phyloP scores from a whole-genome alignment of 2,797 vertebrate species.

The Enteromius radiatus region DNA sequence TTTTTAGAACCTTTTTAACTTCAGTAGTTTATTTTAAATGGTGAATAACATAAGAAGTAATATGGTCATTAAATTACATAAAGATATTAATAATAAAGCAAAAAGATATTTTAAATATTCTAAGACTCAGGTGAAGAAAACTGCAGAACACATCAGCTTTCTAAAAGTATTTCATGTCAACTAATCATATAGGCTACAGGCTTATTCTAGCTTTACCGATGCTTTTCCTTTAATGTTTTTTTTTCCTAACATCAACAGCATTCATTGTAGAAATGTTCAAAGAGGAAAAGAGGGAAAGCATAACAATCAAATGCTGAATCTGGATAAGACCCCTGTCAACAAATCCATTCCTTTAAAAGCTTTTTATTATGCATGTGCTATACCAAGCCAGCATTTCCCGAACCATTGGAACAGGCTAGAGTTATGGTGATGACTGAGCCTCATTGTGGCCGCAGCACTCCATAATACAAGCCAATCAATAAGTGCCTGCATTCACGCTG shows the following conservation, averaged over 20 bases:
- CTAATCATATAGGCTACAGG: background rate
- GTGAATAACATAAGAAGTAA: background rate
- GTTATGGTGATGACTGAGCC: slow-evolving; percentile 53
- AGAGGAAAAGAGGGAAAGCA: background rate
- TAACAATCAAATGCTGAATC: slow-evolving; percentile 7
- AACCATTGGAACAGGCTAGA: slow-evolving; percentile 31
- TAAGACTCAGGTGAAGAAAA: background rate
- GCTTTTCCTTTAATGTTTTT: background rate
- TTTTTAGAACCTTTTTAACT: background rate
- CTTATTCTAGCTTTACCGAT: background rate
- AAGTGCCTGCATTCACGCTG: slow-evolving; percentile 32
- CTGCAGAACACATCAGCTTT: background rate
- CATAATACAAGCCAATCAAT: slow-evolving; percentile 55
- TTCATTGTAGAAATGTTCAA: background rate
- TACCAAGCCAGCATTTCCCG: slow-evolving; percentile 29
- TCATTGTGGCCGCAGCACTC: slow-evolving; percentile 42
- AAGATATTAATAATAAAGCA: background rate
- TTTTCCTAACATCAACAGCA: too few species aligned
- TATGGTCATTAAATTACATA: background rate
- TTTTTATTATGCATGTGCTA: slow-evolving; percentile 32
- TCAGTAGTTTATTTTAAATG: background rate
- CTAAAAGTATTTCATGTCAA: background rate
- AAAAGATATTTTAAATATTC: background rate
- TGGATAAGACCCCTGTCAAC: slow-evolving; percentile 27
- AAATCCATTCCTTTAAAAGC: slow-evolving; percentile 52